These are phyloP conservation scores for Heliothis subflexa DNA, from an alignment of 1,140 invertebrate species.

Conservation along the genomic window DNA sequence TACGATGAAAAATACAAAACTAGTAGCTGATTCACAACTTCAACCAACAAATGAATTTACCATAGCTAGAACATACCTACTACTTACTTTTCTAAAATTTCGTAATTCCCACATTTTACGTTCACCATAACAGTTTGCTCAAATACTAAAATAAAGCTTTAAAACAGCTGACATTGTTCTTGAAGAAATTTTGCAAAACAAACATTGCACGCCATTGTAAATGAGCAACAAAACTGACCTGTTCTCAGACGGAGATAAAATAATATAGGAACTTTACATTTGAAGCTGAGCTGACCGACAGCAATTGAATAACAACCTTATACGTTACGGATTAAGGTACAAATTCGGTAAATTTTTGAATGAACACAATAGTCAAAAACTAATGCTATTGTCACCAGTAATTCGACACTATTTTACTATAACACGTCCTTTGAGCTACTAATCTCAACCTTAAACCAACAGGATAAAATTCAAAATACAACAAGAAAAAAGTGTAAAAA, in stretches of 20 bases:
- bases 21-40: no score
- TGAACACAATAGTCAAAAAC: conserved; percentile 40
- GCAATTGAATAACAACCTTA: not conserved
- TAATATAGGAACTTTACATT: conserved; percentile 20
- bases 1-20: no score
- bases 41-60: no score
- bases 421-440: not conserved
- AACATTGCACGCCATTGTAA: conserved; percentile 6
- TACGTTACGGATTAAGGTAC: not conserved
- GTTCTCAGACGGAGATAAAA: conserved; percentile 38
- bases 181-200: conserved; percentile 37
- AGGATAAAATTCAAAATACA: conserved; percentile 21
- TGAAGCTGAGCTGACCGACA: not conserved
- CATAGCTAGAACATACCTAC: no score
- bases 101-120: no score
- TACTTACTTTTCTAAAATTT: no score
- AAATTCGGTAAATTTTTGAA: not conserved
- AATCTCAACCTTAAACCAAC: conserved; percentile 22
- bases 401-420: conserved; percentile 37
- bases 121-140: not conserved
- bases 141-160: conserved; percentile 6
- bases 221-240: conserved; percentile 36
- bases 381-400: conserved; percentile 43
- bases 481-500: conserved; percentile 40
- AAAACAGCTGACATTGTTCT: not conserved